These are phyloP conservation scores for Pipra filicauda DNA, from an alignment of 2,113 vertebrate genomes.

Conservation along the genomic window DNA sequence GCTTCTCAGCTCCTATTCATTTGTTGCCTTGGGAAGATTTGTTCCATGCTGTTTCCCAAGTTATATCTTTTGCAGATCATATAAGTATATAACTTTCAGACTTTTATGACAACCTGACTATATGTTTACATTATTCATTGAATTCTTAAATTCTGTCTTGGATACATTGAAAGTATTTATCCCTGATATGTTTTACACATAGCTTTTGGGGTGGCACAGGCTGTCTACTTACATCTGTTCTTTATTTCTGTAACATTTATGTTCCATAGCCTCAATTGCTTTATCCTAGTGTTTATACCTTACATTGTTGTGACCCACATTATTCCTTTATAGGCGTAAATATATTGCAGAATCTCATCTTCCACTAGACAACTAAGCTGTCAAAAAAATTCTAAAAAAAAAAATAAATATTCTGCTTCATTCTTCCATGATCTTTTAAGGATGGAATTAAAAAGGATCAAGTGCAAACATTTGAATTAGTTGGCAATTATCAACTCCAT, in stretches of 20 bases:
- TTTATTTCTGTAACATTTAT: not conserved
- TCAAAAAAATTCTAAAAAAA: not conserved
- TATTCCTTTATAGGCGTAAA: not conserved
- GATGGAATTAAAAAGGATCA: not conserved
- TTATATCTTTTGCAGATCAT: not conserved
- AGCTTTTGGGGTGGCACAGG: not conserved
- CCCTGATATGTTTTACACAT: not conserved
- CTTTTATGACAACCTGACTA: not conserved
- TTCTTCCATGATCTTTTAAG: not conserved
- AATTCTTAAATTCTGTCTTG: not conserved
- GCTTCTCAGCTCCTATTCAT: not conserved
- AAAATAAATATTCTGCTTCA: not conserved
- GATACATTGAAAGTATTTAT: not conserved
- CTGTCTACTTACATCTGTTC: not conserved
- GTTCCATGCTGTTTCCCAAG: not conserved
- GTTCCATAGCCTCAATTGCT: not conserved
- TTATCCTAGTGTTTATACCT: not conserved
- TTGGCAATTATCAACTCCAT: not conserved
- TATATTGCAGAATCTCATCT: not conserved
- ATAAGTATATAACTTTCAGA: not conserved
- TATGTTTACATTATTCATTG: not conserved
- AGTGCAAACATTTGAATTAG: not conserved
- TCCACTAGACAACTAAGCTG: not conserved
- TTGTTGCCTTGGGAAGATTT: not conserved
- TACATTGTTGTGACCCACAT: not conserved